phyloP scores from a whole-genome alignment of 2,113 vertebrate genomes.

The Phaetusa simplex region DNA sequence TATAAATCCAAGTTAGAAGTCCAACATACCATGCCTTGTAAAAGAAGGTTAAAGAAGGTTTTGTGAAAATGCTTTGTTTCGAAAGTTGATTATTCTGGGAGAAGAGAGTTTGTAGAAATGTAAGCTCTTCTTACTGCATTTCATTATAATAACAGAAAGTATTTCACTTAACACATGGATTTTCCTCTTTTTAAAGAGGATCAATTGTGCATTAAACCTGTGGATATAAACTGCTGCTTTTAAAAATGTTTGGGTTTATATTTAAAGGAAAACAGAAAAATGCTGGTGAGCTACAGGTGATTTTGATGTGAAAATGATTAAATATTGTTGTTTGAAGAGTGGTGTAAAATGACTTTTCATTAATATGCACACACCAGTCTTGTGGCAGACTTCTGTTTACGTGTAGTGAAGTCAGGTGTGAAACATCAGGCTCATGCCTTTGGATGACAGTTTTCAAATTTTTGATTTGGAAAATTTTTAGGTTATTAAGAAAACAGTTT shows the following conservation, averaged over 20 bases:
- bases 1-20: slow-evolving; percentile 64
- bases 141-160: neutral
- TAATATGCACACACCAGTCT: neutral
- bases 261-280: slow-evolving; percentile 55
- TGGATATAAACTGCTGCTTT: slow-evolving; percentile 48
- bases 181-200: neutral
- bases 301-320: slow-evolving; percentile 56
- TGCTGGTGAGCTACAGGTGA: neutral
- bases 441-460: neutral
- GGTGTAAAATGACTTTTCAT: slow-evolving; percentile 50
- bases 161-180: slow-evolving; percentile 16
- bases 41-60: slow-evolving; percentile 68
- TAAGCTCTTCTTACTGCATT: slow-evolving; percentile 34
- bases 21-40: slow-evolving; percentile 61
- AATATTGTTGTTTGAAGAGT: slow-evolving; percentile 48
- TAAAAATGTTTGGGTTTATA: slow-evolving; percentile 43
- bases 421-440: neutral
- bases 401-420: neutral
- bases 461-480: neutral
- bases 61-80: slow-evolving; percentile 67
- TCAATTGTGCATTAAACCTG: slow-evolving; percentile 21
- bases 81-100: slow-evolving; percentile 49
- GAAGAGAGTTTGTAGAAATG: slow-evolving; percentile 24
- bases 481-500: neutral
- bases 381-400: neutral